A percentile compares a stretch with the other conserved stretches of the same genome.
Conservation (phyloP, 2,113 vertebrate genomes). For the Grammomys dolichurus region DNA sequence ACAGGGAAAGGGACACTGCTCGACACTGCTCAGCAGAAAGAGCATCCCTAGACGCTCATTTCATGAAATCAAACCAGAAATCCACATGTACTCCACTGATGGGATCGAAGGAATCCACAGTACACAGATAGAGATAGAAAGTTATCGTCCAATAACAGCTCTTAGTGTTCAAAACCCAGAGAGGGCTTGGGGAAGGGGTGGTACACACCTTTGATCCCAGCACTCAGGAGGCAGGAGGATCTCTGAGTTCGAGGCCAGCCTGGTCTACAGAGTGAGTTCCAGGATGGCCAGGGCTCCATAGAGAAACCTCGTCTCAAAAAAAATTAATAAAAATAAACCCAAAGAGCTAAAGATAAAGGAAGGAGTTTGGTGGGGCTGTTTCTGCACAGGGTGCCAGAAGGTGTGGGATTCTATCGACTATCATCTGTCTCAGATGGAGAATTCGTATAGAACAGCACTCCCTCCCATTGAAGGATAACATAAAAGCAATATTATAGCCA, state of each 20-base stretch:
- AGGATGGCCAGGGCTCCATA: neutral
- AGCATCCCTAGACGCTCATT: neutral
- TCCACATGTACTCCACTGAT: neutral
- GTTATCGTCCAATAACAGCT: no score
- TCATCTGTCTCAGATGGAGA: neutral
- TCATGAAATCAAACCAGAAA: neutral
- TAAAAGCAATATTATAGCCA: neutral
- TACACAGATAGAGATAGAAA: neutral
- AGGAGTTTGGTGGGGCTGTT: neutral
- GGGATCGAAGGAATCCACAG: neutral
- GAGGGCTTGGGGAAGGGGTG: no score
- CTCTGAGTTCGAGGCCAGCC: neutral
- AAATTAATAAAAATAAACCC: neutral
- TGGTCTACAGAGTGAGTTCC: neutral
- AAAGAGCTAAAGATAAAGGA: neutral
- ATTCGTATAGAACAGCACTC: neutral
- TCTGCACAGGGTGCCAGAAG: neutral
- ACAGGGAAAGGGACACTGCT: no score
- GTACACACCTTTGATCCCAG: no score
- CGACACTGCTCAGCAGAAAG: neutral
- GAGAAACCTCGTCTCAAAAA: neutral
- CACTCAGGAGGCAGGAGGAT: neutral
- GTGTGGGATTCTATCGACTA: neutral
- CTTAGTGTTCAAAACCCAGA: no score
- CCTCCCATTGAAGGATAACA: neutral